These are phyloP conservation scores for Motacilla alba DNA, from an alignment of 2,113 vertebrate genomes.

Conservation along the genomic window DNA sequence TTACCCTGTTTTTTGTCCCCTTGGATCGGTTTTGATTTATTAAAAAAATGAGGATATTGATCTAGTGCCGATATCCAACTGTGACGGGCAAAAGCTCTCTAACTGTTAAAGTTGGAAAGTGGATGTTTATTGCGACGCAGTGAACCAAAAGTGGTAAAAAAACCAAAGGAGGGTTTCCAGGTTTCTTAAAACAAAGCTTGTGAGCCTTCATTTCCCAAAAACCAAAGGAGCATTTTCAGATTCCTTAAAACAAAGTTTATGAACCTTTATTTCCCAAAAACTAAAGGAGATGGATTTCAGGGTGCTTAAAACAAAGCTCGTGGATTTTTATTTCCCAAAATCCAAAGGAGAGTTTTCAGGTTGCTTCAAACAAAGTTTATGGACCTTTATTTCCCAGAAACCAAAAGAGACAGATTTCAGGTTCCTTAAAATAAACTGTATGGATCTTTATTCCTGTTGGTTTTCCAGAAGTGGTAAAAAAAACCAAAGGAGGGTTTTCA, in stretches of 20 bases:
- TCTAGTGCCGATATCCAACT: too few relatives aligned
- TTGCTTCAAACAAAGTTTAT: too few relatives aligned
- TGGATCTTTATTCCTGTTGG: neutral
- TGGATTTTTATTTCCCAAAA: neutral
- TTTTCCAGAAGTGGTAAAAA: neutral
- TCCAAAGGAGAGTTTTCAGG: too few relatives aligned
- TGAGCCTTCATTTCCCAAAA: neutral
- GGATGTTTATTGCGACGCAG: too few relatives aligned
- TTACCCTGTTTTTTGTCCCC: too few relatives aligned
- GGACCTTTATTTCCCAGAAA: neutral
- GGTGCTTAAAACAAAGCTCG: neutral
- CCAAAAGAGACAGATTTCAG: neutral
- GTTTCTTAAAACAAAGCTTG: neutral
- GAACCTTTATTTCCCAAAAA: neutral
- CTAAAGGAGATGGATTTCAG: neutral
- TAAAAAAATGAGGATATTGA: too few relatives aligned
- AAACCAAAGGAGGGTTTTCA: neutral
- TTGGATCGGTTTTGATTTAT: too few relatives aligned
- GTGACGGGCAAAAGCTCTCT: too few relatives aligned
- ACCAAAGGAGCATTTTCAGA: neutral
- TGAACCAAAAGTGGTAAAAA: too few relatives aligned
- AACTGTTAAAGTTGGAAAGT: too few relatives aligned
- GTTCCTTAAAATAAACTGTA: neutral
- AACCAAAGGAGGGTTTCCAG: neutral
- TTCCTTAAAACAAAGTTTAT: neutral